Conservation (phyloP, 2,888 invertebrate genomes). For the Yponomeuta plumbellus region DNA sequence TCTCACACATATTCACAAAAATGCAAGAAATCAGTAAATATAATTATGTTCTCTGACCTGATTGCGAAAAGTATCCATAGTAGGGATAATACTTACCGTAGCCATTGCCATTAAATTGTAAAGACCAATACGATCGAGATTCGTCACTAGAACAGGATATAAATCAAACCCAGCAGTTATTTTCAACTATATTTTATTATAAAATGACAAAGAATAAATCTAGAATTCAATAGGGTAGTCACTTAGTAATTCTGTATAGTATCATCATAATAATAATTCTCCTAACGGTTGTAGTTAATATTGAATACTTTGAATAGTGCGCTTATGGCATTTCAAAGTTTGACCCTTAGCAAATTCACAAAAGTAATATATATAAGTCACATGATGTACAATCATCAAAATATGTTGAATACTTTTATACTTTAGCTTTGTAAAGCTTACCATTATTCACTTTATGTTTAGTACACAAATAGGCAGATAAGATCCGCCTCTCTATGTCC, state of each 20-base stretch:
- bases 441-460: conserved; percentile 33
- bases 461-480: conserved; percentile 11
- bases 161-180: conserved; percentile 25
- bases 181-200: conserved; percentile 80
- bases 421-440: conserved; percentile 54
- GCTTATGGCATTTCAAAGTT: conserved; percentile 31
- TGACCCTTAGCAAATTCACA: conserved; percentile 40
- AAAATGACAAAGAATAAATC: conserved; percentile 84
- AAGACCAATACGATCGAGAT: neutral
- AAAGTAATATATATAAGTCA: conserved; percentile 39
- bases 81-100: no score
- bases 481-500: neutral
- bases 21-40: no score
- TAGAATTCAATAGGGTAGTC: conserved; percentile 78
- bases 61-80: no score
- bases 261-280: conserved; percentile 63
- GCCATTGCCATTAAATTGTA: no score
- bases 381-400: conserved; percentile 45
- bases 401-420: conserved; percentile 47
- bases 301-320: conserved; percentile 31
- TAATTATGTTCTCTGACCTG: no score
- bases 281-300: conserved; percentile 53
- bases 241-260: conserved; percentile 62
- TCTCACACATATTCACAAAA: no score
- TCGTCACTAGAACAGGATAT: neutral